Conservation (phyloP, 2,113 vertebrate species). For the Regulus satrapa region DNA sequence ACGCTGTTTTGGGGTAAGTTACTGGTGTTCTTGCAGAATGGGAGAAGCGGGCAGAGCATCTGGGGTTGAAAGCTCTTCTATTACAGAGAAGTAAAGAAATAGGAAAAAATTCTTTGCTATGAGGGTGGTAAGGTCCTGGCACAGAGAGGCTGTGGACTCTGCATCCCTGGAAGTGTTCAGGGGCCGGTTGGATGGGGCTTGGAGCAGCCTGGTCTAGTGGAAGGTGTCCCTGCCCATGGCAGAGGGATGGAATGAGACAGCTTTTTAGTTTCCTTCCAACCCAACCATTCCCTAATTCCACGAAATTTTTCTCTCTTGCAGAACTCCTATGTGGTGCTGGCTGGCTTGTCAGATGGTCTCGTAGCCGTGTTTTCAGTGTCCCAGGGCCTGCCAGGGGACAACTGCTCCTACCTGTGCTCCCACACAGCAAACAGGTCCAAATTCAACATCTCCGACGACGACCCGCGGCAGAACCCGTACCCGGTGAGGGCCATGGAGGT, state of each 20-base stretch:
- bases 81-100: neutral
- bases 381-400: slow-evolving; percentile 79
- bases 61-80: neutral
- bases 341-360: slow-evolving; percentile 88
- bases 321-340: slow-evolving; percentile 84
- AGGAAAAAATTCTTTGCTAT: neutral
- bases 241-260: neutral
- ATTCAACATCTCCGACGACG: slow-evolving; percentile 82
- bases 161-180: neutral
- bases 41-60: neutral
- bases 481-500: slow-evolving; percentile 84
- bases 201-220: neutral
- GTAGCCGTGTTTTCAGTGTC: slow-evolving; percentile 79
- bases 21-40: neutral
- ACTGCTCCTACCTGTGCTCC: slow-evolving; percentile 88
- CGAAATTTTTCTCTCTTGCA: neutral
- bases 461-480: slow-evolving; percentile 86
- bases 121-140: neutral
- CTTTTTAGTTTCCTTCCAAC: neutral
- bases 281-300: neutral
- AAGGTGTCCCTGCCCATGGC: neutral
- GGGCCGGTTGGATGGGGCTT: neutral
- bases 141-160: neutral
- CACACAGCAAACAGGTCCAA: slow-evolving; percentile 86
- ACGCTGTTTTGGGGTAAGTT: neutral